Evolutionary conservation across 2,888 invertebrate genomes (phyloP), one percentile per base, ranked within the genome.

Genomic region (Plebejus anna): DNA sequence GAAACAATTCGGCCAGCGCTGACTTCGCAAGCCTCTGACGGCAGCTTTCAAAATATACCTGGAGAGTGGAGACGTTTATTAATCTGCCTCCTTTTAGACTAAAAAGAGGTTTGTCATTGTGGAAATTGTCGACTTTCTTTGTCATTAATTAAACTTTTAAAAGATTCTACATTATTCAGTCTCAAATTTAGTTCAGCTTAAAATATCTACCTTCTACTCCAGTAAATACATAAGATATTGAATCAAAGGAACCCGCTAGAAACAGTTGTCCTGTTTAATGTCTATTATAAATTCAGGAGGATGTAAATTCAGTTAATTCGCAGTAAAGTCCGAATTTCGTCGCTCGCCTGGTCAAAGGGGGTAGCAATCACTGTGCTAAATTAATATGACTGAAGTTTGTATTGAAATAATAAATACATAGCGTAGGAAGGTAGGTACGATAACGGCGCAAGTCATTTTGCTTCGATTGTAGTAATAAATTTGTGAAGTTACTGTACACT

Each of bases 291-390:
- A 61, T 61, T 28, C 28, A 28, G 28, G 61, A 7, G 22, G 9
- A 28, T 61, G 61, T 61, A 61, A 61, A 61, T 28, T 61, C 61
- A n/a, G 72, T 47, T 42, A 72, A 72, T 72, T 72, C 22, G 47
- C 9, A 72, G 13, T 47, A 72, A 51, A 47, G 72, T 51, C 72
- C 5, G 22, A 28, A 72, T 42, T 72, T 47, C 71, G 11, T 47
- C 42, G 22, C 22, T 28, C 72, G 72, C 28, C 28, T 42, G 51
- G 42, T 72, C 72, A 42, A 51, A 70, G 22, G 70, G 16, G 70
- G 70, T n/a, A 36, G 70, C 38, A 72, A 72, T 47, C 47, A 42
- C 28, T 4, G 72, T 22, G 51, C 42, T 72, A 28, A 72, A 47
- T 72, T 47, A 72, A 51, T 72, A 72, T 16, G 42, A 9, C 47